A percentile compares a stretch with the other conserved stretches of the same genome.
phyloP scores from a whole-genome alignment of 2,797 vertebrate genomes.

The Microchirus variegatus region DNA sequence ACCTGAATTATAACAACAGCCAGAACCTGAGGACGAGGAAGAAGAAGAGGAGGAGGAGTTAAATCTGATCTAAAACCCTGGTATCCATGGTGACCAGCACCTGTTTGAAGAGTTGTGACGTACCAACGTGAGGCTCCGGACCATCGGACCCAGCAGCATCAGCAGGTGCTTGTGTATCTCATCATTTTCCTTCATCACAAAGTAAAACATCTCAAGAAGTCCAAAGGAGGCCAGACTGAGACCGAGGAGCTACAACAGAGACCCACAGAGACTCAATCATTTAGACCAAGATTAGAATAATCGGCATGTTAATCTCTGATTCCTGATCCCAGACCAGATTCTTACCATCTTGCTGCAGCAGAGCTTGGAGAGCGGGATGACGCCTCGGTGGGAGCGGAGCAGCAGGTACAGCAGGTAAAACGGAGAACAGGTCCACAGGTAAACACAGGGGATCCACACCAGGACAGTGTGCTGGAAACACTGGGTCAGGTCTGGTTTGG shows the following conservation, averaged over 20 bases:
- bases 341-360: constrained; percentile 89
- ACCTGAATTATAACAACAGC: constrained; percentile 79
- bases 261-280: too few species aligned
- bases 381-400: constrained; percentile 78
- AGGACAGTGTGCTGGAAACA: constrained; percentile 92
- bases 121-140: constrained; percentile 85
- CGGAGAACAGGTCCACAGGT: constrained; percentile 88
- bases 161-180: constrained; percentile 61
- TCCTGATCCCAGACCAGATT: neutral
- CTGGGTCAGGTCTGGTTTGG: constrained; percentile 86
- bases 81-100: too few species aligned
- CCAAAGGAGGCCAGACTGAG: constrained; percentile 67
- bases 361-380: constrained; percentile 86
- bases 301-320: neutral
- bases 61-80: too few species aligned
- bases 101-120: neutral
- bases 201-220: constrained; percentile 71
- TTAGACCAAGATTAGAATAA: neutral
- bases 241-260: constrained; percentile 58
- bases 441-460: constrained; percentile 88
- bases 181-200: constrained; percentile 56
- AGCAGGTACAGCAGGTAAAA: constrained; percentile 85
- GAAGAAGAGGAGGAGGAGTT: neutral
- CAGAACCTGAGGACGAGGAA: constrained; percentile 69
- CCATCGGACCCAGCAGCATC: constrained; percentile 76